Conservation (phyloP, 2,888 invertebrate genomes). For the Cephus nigrinus region DNA sequence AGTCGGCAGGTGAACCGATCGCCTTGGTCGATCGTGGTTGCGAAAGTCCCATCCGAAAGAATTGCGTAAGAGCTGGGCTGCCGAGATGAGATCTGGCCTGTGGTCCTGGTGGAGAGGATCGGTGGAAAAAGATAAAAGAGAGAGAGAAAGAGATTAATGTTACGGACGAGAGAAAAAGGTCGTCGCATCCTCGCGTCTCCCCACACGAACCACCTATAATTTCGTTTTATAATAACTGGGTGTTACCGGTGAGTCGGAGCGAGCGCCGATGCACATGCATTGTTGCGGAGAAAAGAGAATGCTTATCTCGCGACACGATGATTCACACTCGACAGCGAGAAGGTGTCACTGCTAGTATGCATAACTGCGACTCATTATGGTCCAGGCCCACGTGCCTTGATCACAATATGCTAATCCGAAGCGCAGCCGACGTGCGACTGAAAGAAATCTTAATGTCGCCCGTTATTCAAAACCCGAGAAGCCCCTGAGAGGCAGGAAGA, state of each 20-base stretch:
- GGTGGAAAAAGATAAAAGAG: too few relatives aligned
- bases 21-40: too few relatives aligned
- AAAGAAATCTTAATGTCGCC: background rate
- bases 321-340: slow-evolving; percentile 54
- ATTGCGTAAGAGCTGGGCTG: too few relatives aligned
- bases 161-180: too few relatives aligned
- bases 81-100: background rate
- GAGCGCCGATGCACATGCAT: slow-evolving; percentile 40
- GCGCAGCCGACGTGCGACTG: background rate
- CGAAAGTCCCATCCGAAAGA: too few relatives aligned
- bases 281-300: slow-evolving; percentile 36
- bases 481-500: background rate
- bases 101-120: too few relatives aligned
- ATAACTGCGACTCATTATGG: slow-evolving; percentile 56
- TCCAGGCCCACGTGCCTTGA: slow-evolving; percentile 34
- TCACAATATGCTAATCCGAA: slow-evolving; percentile 31
- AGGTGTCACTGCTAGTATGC: slow-evolving; percentile 61
- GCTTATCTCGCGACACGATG: slow-evolving; percentile 48
- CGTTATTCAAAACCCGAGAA: background rate
- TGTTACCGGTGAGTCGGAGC: slow-evolving; percentile 16
- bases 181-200: background rate
- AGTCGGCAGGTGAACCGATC: background rate
- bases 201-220: slow-evolving; percentile 16
- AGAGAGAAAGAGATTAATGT: too few relatives aligned
- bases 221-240: slow-evolving; percentile 31